These are phyloP conservation scores for Hyaena hyaena DNA, from an alignment of 2,113 vertebrate species.

Conservation along the genomic window DNA sequence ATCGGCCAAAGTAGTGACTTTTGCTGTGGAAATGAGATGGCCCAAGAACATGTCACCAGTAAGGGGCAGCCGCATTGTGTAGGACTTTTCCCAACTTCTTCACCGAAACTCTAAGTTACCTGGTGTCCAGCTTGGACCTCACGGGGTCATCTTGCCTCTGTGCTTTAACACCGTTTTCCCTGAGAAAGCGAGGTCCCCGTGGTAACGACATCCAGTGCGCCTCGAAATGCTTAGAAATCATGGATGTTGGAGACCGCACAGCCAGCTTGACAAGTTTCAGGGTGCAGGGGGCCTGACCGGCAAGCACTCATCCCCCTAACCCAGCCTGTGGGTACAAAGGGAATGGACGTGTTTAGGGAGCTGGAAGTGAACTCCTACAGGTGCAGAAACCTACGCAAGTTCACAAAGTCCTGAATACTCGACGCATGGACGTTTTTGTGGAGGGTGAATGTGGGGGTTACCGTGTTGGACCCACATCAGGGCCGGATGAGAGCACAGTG, in stretches of 20 bases:
- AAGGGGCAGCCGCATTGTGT: background rate
- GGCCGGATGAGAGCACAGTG: background rate
- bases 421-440: rapidly evolving
- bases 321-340: too few species aligned
- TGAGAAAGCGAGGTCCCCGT: background rate
- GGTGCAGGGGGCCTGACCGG: background rate
- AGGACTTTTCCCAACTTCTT: background rate
- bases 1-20: background rate
- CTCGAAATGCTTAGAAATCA: rapidly evolving
- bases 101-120: background rate
- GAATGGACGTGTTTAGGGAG: background rate
- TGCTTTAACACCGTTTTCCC: background rate
- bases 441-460: background rate
- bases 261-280: background rate
- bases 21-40: background rate
- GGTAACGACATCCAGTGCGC: rapidly evolving
- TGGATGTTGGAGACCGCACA: rapidly evolving
- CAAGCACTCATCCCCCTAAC: background rate
- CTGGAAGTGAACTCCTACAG: background rate
- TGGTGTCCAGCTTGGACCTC: background rate
- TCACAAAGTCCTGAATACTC: too few species aligned
- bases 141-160: background rate
- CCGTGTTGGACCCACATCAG: background rate
- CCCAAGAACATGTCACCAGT: background rate
- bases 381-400: background rate